These are phyloP conservation scores for Stenolophus ochropezus DNA, from an alignment of 2,888 invertebrate species.

Conservation along the genomic window DNA sequence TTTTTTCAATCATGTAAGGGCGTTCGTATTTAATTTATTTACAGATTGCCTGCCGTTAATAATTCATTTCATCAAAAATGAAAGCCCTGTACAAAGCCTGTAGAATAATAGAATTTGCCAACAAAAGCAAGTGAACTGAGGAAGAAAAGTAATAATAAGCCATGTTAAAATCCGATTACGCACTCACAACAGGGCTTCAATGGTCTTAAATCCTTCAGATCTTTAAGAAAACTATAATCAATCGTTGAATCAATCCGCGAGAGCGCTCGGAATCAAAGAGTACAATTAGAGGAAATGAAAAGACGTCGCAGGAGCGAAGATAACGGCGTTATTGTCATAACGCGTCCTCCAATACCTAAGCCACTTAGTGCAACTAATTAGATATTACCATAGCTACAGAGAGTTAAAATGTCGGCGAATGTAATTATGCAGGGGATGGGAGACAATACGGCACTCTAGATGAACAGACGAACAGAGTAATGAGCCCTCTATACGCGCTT, in stretches of 20 bases:
- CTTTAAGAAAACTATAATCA: constrained; percentile 37
- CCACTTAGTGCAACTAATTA: constrained; percentile 67
- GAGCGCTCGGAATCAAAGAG: constrained; percentile 2
- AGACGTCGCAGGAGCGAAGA: not conserved
- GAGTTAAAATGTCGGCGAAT: constrained; percentile 55
- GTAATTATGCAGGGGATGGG: constrained; percentile 40
- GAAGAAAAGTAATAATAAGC: constrained; percentile 32
- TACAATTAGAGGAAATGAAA: constrained; percentile 5
- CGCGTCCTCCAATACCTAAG: constrained; percentile 60
- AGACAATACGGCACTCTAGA: constrained; percentile 65
- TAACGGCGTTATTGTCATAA: constrained; percentile 31
- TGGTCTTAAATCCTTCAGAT: constrained; percentile 14
- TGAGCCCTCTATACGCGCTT: constrained; percentile 62
- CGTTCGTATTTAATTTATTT: not conserved
- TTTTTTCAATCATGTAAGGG: not conserved
- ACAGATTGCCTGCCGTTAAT: not conserved
- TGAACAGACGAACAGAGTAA: constrained; percentile 65
- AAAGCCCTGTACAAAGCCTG: not conserved
- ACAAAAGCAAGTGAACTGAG: constrained; percentile 2
- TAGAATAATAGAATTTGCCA: not conserved
- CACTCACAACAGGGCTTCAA: constrained; percentile 18
- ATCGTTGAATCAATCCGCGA: constrained; percentile 6
- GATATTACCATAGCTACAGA: constrained; percentile 68
- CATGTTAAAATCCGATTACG: constrained; percentile 28
- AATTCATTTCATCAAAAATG: not conserved